Evolutionary conservation across 2,797 vertebrate species (phyloP).

Genomic region (Botia kubotai): DNA sequence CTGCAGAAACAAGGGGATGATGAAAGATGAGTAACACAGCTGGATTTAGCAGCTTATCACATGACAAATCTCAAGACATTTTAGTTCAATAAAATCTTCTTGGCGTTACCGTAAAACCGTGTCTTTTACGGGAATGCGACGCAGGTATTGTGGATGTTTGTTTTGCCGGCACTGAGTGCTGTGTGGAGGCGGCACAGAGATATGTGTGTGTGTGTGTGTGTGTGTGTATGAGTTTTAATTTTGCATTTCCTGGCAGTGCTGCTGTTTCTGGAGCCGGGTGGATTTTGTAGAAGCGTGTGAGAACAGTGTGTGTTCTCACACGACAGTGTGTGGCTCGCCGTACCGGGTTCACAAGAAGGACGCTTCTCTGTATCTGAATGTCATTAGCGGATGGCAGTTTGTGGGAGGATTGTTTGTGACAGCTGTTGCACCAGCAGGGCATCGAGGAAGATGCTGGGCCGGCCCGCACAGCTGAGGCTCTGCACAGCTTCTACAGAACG

Average conservation of each 20-base stretch:
- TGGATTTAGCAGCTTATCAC: too few species aligned
- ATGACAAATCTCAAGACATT: too few species aligned
- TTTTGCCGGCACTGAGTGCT: too few species aligned
- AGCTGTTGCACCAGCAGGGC: slow-evolving; percentile 74
- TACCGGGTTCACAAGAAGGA: background rate
- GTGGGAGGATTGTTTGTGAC: too few species aligned
- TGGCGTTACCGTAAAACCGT: too few species aligned
- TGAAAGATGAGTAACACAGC: too few species aligned
- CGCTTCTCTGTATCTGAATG: slow-evolving; percentile 14
- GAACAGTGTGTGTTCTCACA: slow-evolving; percentile 27
- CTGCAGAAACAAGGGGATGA: too few species aligned
- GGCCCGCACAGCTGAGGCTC: slow-evolving; percentile 48
- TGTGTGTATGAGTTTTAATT: background rate
- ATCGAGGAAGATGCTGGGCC: slow-evolving; percentile 46
- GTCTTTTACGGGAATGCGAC: too few species aligned
- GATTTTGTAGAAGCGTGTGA: slow-evolving; percentile 16
- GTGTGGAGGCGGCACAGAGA: too few species aligned
- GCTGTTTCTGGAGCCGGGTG: slow-evolving; percentile 13
- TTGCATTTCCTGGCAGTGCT: slow-evolving; percentile 23
- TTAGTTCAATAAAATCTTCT: too few species aligned
- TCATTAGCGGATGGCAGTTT: slow-evolving; percentile 55
- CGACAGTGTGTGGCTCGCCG: slow-evolving; percentile 1
- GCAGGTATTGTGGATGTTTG: too few species aligned
- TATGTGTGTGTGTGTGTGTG: too few species aligned
- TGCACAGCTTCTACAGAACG: slow-evolving; percentile 47